phyloP scores from a whole-genome alignment of 2,113 vertebrate species.

The Gymnocephalus cernua region DNA sequence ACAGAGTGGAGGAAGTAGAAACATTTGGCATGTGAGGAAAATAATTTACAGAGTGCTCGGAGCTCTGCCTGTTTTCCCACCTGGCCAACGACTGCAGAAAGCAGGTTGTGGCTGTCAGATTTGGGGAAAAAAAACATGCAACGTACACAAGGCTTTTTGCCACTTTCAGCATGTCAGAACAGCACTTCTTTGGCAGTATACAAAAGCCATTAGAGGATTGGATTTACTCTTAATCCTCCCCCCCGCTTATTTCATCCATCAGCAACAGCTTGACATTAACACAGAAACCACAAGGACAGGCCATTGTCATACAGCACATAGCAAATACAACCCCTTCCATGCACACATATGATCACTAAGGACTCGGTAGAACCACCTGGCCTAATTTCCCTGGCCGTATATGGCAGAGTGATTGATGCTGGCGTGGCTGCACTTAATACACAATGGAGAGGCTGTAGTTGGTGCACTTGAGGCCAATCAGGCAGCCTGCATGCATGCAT shows the following conservation, averaged over 20 bases:
- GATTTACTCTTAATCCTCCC: slow-evolving; percentile 2
- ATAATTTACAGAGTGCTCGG: neutral
- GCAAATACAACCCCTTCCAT: neutral
- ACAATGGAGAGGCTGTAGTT: slow-evolving; percentile 30
- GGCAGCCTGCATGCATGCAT: slow-evolving; percentile 36
- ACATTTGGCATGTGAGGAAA: neutral
- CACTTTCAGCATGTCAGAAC: neutral
- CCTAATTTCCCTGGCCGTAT: slow-evolving; percentile 39
- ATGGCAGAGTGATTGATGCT: slow-evolving; percentile 54
- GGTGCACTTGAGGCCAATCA: slow-evolving; percentile 40
- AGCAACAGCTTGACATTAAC: slow-evolving; percentile 13
- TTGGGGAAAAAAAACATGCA: neutral
- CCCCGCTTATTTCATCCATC: neutral
- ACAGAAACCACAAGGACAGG: slow-evolving; percentile 27
- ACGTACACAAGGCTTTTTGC: neutral
- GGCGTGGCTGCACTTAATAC: slow-evolving; percentile 33
- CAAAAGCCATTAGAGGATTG: neutral
- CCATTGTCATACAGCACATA: neutral
- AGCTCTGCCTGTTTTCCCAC: neutral
- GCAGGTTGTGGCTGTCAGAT: neutral
- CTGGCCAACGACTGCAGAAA: neutral
- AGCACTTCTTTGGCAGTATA: neutral
- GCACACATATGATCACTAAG: slow-evolving; percentile 26
- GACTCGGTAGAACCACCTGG: slow-evolving; percentile 36
- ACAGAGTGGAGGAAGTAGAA: neutral